These are phyloP conservation scores for Micromesistius poutassou DNA, from an alignment of 2,797 vertebrate genomes.

Conservation along the genomic window DNA sequence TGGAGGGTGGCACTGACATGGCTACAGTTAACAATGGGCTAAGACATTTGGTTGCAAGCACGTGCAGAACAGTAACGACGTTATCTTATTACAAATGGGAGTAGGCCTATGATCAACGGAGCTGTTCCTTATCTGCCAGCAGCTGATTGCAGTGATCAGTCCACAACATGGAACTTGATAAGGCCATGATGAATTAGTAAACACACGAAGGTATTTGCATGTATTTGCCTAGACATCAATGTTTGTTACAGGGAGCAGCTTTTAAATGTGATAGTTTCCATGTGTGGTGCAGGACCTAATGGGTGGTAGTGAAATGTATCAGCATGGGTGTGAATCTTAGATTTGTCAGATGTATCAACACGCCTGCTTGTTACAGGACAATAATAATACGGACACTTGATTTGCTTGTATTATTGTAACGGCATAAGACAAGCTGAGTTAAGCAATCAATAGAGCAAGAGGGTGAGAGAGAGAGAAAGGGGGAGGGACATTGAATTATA, in stretches of 20 bases:
- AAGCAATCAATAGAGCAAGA: background rate
- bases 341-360: background rate
- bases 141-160: no score
- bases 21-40: no score
- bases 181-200: background rate
- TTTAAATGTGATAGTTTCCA: background rate
- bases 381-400: slow-evolving; percentile 31
- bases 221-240: background rate
- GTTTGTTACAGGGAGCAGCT: background rate
- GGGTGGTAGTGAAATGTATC: background rate
- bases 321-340: background rate
- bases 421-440: background rate
- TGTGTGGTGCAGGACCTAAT: background rate
- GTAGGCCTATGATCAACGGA: background rate
- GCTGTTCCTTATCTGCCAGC: background rate
- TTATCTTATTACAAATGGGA: background rate
- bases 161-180: background rate
- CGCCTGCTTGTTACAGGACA: slow-evolving; percentile 34
- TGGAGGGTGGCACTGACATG: no score
- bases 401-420: slow-evolving; percentile 3
- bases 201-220: background rate
- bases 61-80: background rate
- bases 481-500: no score
- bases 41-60: no score
- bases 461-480: no score